phyloP scores from a whole-genome alignment of 2,888 invertebrate genomes.

The Asteroscopus sphinx region DNA sequence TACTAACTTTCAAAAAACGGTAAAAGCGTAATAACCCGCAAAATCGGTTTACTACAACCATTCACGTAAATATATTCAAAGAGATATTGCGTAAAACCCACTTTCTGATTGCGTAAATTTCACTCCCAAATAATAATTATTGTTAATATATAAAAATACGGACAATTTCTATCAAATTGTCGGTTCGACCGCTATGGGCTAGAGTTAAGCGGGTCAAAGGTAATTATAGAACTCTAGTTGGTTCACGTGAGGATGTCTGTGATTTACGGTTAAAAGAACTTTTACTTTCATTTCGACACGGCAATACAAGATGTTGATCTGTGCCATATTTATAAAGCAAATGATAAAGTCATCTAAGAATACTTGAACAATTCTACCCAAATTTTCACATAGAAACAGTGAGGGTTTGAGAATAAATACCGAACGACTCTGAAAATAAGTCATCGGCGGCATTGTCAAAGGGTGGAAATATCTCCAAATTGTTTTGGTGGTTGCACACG shows the following conservation, averaged over 20 bases:
- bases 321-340: too few relatives aligned
- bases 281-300: constrained; percentile 10
- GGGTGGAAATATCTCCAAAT: too few relatives aligned
- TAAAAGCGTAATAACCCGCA: constrained; percentile 1
- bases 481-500: too few relatives aligned
- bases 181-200: constrained; percentile 1
- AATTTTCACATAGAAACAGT: too few relatives aligned
- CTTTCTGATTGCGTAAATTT: constrained; percentile 40
- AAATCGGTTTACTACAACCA: constrained; percentile 8
- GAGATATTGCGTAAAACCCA: constrained; percentile 29
- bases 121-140: constrained; percentile 38
- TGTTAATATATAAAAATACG: constrained; percentile 19
- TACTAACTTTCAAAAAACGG: constrained; percentile 1
- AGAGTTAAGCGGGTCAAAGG: constrained; percentile 19
- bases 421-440: too few relatives aligned
- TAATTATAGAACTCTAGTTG: constrained; percentile 13
- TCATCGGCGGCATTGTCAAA: too few relatives aligned
- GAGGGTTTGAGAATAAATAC: too few relatives aligned
- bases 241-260: background rate
- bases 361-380: too few relatives aligned
- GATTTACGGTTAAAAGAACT: background rate
- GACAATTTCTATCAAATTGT: constrained; percentile 37
- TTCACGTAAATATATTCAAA: constrained; percentile 35
- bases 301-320: too few relatives aligned
- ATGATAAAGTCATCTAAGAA: too few relatives aligned